These are phyloP conservation scores for Lasioglossum malachurum DNA, from an alignment of 2,888 invertebrate genomes.

Conservation along the genomic window DNA sequence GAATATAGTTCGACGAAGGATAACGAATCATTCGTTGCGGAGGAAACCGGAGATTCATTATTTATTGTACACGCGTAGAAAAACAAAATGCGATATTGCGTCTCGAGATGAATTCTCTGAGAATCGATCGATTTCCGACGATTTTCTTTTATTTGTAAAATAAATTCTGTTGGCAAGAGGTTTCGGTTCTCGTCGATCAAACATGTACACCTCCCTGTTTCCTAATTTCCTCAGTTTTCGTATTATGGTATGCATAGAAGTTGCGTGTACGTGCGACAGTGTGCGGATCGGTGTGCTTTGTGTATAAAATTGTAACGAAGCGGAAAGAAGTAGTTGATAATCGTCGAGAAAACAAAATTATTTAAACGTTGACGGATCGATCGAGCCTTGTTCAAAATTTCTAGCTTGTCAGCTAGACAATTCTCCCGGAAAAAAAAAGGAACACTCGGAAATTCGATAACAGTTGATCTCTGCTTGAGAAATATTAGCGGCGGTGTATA, in stretches of 20 bases:
- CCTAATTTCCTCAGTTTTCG: slow-evolving; percentile 22
- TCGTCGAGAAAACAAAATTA: slow-evolving; percentile 31
- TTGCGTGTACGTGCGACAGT: slow-evolving; percentile 52
- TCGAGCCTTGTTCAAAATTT: slow-evolving; percentile 45
- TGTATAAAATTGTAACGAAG: slow-evolving; percentile 42
- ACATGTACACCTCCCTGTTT: background rate
- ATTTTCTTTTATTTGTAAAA: slow-evolving; percentile 24
- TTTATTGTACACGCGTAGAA: slow-evolving; percentile 47
- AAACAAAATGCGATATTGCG: background rate
- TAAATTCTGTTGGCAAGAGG: slow-evolving; percentile 7
- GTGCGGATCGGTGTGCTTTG: slow-evolving; percentile 52
- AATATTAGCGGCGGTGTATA: background rate
- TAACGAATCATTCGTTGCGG: background rate
- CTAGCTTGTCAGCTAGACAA: slow-evolving; percentile 3
- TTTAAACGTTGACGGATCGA: slow-evolving; percentile 36
- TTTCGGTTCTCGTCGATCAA: slow-evolving; percentile 21
- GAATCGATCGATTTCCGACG: slow-evolving; percentile 26
- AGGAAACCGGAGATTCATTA: slow-evolving; percentile 25
- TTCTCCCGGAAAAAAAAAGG: background rate
- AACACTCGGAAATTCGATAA: slow-evolving; percentile 2
- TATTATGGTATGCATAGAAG: slow-evolving; percentile 20
- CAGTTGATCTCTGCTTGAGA: slow-evolving; percentile 5
- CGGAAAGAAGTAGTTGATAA: slow-evolving; percentile 23
- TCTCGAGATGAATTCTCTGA: slow-evolving; percentile 26
- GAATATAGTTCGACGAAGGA: slow-evolving; percentile 10